A percentile compares a stretch with the other conserved stretches of the same genome.
These are phyloP conservation scores for Sminthurides bifidus DNA, from an alignment of 1,140 invertebrate species.

Conservation along the genomic window DNA sequence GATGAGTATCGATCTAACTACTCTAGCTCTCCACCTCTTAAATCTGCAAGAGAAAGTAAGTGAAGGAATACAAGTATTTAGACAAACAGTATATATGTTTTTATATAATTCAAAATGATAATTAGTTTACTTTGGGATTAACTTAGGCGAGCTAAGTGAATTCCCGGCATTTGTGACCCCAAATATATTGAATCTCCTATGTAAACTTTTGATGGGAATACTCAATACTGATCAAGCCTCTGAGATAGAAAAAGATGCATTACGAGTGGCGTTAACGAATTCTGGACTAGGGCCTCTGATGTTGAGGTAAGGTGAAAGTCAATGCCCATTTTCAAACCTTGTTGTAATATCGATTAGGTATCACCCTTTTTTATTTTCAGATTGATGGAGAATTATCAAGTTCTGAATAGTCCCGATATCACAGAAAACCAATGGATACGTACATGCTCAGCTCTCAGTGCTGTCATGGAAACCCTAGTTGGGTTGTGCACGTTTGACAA, in stretches of 20 bases:
- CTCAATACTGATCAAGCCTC: neutral
- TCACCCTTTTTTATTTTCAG: neutral
- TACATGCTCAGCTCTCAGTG: slow-evolving; percentile 8
- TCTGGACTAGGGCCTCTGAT: slow-evolving; percentile 11
- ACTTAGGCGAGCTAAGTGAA: neutral
- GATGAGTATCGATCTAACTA: neutral
- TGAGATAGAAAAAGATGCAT: neutral
- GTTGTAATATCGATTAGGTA: neutral
- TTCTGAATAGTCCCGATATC: neutral
- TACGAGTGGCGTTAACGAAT: neutral
- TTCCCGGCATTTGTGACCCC: slow-evolving; percentile 17
- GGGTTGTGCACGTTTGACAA: slow-evolving; percentile 9
- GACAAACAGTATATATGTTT: neutral
- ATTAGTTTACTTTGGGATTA: neutral
- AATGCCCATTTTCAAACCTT: neutral
- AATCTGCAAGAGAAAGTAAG: neutral
- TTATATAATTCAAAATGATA: neutral
- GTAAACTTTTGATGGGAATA: slow-evolving; percentile 4
- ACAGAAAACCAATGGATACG: slow-evolving; percentile 5
- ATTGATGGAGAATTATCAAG: neutral
- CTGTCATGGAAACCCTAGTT: slow-evolving; percentile 17
- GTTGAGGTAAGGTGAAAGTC: slow-evolving; percentile 13
- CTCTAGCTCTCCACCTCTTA: neutral
- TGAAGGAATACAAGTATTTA: too few relatives aligned
- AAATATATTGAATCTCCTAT: slow-evolving; percentile 10